These are phyloP conservation scores for Trisateles emortualis DNA, from an alignment of 2,888 invertebrate species.

Conservation along the genomic window DNA sequence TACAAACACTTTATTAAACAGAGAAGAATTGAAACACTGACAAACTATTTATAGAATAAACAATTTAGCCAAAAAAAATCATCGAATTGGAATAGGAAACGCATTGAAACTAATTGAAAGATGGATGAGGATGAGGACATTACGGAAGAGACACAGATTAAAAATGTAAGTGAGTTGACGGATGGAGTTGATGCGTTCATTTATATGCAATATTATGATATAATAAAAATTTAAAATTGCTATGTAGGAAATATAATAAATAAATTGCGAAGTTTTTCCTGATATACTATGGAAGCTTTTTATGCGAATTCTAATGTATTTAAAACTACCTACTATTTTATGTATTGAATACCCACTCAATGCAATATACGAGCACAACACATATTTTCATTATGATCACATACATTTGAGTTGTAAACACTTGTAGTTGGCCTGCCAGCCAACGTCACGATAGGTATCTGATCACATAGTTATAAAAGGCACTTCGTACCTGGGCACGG, in stretches of 20 bases:
- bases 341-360: too few relatives aligned
- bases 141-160: slow-evolving; percentile 45
- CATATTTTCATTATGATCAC: too few relatives aligned
- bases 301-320: too few relatives aligned
- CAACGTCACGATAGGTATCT: too few relatives aligned
- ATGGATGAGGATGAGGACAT: slow-evolving; percentile 53
- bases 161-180: slow-evolving; percentile 42
- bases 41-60: slow-evolving; percentile 37
- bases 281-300: too few relatives aligned
- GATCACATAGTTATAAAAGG: too few relatives aligned
- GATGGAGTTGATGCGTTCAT: slow-evolving; percentile 38
- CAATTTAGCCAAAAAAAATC: slow-evolving; percentile 47
- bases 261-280: too few relatives aligned
- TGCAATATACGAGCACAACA: too few relatives aligned
- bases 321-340: too few relatives aligned
- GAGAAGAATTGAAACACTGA: slow-evolving; percentile 32
- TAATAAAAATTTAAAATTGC: not conserved
- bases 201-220: slow-evolving; percentile 21
- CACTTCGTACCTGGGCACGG: too few relatives aligned
- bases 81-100: slow-evolving; percentile 62
- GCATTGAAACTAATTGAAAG: slow-evolving; percentile 73
- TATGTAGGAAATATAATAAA: not conserved
- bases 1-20: slow-evolving; percentile 31
- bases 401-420: too few relatives aligned
- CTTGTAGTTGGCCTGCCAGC: too few relatives aligned